Percentiles rank a stretch among this genome's conserved stretches.
These are phyloP conservation scores for Aphis craccivora DNA, from an alignment of 1,140 invertebrate species.

Conservation along the genomic window DNA sequence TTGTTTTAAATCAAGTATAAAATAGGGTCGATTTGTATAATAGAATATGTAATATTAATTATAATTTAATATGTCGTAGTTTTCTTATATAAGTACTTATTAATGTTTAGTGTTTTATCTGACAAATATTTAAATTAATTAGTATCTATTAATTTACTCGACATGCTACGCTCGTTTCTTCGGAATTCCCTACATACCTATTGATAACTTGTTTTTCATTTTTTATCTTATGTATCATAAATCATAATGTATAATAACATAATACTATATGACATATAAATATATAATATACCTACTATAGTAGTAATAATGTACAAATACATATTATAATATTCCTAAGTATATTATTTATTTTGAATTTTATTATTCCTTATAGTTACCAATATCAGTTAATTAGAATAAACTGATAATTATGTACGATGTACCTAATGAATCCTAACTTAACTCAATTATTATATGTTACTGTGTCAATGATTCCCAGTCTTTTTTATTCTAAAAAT, in stretches of 20 bases:
- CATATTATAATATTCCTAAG: too few relatives aligned
- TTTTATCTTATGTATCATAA: background rate
- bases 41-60: background rate
- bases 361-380: too few relatives aligned
- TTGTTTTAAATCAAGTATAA: background rate
- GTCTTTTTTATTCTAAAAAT: too few relatives aligned
- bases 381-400: too few relatives aligned
- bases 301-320: too few relatives aligned
- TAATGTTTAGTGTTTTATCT: background rate
- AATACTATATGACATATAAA: too few relatives aligned
- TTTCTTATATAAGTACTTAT: background rate
- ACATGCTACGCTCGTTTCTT: background rate
- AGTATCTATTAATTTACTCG: background rate
- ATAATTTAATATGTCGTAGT: background rate
- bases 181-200: background rate
- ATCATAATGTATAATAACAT: background rate
- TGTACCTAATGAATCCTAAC: too few relatives aligned
- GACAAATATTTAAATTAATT: background rate
- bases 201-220: background rate
- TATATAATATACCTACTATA: too few relatives aligned
- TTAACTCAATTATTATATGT: too few relatives aligned
- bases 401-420: too few relatives aligned
- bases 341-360: too few relatives aligned
- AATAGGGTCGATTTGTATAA: background rate
- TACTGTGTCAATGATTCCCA: too few relatives aligned